Percentiles rank a stretch among this genome's conserved stretches.
Evolutionary conservation across 2,113 vertebrate species (phyloP).

Genomic region (Zosterops pallidus): DNA sequence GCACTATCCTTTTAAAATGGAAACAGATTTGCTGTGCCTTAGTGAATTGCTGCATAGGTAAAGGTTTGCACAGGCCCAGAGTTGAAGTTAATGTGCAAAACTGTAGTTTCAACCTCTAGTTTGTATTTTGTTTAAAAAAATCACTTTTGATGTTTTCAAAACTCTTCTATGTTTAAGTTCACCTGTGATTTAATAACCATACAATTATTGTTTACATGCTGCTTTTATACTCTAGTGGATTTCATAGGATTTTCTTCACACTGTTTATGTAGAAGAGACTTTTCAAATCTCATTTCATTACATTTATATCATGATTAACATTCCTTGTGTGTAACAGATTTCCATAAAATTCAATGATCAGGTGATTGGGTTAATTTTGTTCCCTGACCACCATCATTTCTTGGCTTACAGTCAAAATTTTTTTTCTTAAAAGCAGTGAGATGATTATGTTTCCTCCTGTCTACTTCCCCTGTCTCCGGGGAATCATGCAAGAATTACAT

Average conservation of each 20-base stretch:
- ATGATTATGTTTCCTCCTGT: background rate
- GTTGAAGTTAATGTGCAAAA: background rate
- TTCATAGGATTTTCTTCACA: background rate
- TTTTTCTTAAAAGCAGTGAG: background rate
- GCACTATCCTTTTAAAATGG: background rate
- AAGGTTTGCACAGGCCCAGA: background rate
- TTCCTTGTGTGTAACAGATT: background rate
- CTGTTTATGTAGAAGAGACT: background rate
- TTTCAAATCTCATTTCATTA: background rate
- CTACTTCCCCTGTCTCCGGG: background rate
- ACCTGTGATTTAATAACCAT: background rate
- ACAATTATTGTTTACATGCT: background rate
- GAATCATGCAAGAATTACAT: background rate
- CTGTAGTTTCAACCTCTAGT: background rate
- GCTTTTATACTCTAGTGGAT: background rate
- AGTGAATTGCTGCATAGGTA: background rate
- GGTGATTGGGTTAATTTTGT: background rate
- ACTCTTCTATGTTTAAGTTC: fast-evolving
- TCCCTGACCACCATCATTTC: fast-evolving
- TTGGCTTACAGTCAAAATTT: background rate
- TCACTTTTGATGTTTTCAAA: background rate
- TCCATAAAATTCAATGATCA: background rate
- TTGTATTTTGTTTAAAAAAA: background rate
- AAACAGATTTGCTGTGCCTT: background rate
- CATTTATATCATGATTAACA: background rate